phyloP scores from a whole-genome alignment of 2,797 vertebrate genomes.

The Harpagifer antarcticus region DNA sequence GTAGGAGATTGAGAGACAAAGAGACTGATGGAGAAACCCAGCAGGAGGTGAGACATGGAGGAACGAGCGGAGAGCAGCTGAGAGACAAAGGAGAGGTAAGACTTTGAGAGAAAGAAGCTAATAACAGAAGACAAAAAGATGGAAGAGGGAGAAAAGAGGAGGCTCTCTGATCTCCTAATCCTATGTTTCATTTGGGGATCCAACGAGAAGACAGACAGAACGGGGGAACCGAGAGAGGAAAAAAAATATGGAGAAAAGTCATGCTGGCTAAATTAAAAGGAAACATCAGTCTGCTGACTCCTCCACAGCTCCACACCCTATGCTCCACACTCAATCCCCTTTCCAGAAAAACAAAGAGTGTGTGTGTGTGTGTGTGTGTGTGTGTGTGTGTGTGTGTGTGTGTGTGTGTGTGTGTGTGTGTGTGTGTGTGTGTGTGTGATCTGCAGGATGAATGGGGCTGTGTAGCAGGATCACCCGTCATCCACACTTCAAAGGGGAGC shows the following conservation, averaged over 20 bases:
- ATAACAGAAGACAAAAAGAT: background rate
- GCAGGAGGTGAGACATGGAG: constrained; percentile 44
- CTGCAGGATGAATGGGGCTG: constrained; percentile 54
- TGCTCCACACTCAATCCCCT: constrained; percentile 15
- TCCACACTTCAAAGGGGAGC: constrained; percentile 60
- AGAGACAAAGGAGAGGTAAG: constrained; percentile 17
- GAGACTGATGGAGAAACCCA: constrained; percentile 39
- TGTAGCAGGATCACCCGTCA: constrained; percentile 61
- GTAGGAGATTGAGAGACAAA: constrained; percentile 33
- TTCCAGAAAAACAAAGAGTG: constrained; percentile 22
- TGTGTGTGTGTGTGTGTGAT: constrained; percentile 37
- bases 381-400: constrained; percentile 17
- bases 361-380: constrained; percentile 18
- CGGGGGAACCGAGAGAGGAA: background rate
- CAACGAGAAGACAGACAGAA: background rate
- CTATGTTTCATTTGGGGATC: constrained; percentile 46
- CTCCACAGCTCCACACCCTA: constrained; percentile 30
- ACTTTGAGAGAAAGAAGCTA: background rate
- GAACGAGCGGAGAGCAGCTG: constrained; percentile 20
- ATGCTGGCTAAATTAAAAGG: constrained; percentile 49
- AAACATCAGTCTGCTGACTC: constrained; percentile 41
- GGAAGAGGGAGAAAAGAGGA: constrained; percentile 6
- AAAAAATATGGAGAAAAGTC: constrained; percentile 23
- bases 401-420: constrained; percentile 21
- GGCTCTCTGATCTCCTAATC: constrained; percentile 56